These are phyloP conservation scores for Triplophysa bombifrons DNA, from an alignment of 2,797 vertebrate species.

Conservation along the genomic window DNA sequence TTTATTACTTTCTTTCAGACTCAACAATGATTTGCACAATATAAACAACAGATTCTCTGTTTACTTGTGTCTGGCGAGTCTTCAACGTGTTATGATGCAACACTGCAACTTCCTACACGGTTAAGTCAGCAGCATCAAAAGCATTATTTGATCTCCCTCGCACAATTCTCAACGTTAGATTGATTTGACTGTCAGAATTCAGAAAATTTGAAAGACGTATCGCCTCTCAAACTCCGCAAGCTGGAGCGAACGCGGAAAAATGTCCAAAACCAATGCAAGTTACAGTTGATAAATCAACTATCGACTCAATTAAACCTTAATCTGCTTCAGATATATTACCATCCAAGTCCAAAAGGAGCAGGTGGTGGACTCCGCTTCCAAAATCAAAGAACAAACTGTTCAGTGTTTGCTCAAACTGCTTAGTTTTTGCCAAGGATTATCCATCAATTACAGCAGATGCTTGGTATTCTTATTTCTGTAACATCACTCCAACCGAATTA, in stretches of 20 bases:
- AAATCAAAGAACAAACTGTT: conserved; percentile 59
- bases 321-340: conserved; percentile 56
- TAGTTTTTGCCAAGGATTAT: conserved; percentile 61
- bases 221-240: conserved; percentile 19
- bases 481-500: conserved; percentile 40
- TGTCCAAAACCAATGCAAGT: conserved; percentile 51
- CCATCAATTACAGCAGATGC: conserved; percentile 61
- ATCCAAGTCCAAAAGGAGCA: conserved; percentile 58
- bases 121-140: conserved; percentile 20
- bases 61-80: conserved; percentile 21
- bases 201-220: conserved; percentile 28
- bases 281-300: conserved; percentile 52
- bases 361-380: conserved; percentile 58
- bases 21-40: background rate
- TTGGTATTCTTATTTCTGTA: conserved; percentile 51
- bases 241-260: conserved; percentile 38
- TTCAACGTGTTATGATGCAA: conserved; percentile 25
- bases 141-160: background rate
- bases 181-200: conserved; percentile 32
- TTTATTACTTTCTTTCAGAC: background rate
- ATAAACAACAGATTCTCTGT: conserved; percentile 22
- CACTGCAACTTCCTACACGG: conserved; percentile 23
- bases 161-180: conserved; percentile 27
- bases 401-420: conserved; percentile 42
- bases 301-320: conserved; percentile 53